Conservation (phyloP, 2,797 vertebrate genomes). For the Zenarchopterus dispar region DNA sequence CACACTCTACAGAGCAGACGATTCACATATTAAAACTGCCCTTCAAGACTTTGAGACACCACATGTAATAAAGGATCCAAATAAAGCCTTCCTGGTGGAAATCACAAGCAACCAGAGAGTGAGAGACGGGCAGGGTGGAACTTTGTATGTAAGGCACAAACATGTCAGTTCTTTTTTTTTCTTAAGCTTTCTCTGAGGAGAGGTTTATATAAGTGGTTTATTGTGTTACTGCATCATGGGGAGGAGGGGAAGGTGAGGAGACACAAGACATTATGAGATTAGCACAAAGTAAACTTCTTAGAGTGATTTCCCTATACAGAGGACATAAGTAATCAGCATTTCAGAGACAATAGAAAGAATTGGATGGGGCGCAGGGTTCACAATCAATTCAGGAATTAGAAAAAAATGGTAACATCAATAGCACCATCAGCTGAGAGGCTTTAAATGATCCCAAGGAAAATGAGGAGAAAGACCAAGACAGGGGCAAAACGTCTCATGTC, state of each 20-base stretch:
- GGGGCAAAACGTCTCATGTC: conserved; percentile 31
- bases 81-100: conserved; percentile 84
- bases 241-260: conserved; percentile 49
- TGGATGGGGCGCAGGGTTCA: conserved; percentile 27
- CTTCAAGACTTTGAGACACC: conserved; percentile 81
- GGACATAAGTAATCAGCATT: conserved; percentile 57
- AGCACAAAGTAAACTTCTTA: conserved; percentile 79
- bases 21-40: conserved; percentile 82
- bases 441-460: conserved; percentile 50
- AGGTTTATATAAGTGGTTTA: conserved; percentile 85
- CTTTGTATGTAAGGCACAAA: conserved; percentile 60
- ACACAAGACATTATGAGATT: conserved; percentile 80
- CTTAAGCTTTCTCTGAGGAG: conserved; percentile 64
- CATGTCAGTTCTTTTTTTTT: conserved; percentile 75
- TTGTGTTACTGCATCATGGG: conserved; percentile 70
- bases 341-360: conserved; percentile 27
- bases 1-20: conserved; percentile 68
- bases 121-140: conserved; percentile 61
- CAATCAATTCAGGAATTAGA: conserved; percentile 37
- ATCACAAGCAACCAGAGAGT: conserved; percentile 69
- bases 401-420: conserved; percentile 12
- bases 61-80: conserved; percentile 80
- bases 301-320: conserved; percentile 64
- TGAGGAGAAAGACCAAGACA: conserved; percentile 35
- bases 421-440: conserved; percentile 2